Evolutionary conservation across 2,888 invertebrate species (phyloP), one percentile per base, ranked within the genome.

Genomic region (Lumbricus terrestris): DNA sequence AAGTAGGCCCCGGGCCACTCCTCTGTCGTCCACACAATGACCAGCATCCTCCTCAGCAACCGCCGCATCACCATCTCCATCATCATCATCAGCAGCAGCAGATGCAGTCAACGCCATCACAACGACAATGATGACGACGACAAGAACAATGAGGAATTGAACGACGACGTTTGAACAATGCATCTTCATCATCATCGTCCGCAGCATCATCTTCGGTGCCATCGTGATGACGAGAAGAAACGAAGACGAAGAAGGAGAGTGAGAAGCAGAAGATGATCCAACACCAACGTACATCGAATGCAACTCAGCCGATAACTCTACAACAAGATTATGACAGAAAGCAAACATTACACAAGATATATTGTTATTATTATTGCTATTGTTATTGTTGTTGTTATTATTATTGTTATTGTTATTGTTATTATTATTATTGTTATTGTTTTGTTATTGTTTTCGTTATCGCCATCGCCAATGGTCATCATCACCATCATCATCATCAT

Each of bases 401-500:
- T 40, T 13, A 40, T 40, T 13, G 16, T 40, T 13, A 40, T 40
- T 13, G 16, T 40, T 13, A 40, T 40, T 13, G 16, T 40, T 13
- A 40, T 40, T 13, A 40, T 40, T 13, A 40, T 40, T 13, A 40
- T 38, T n/a, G n/a, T n/a, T n/a, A n/a, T n/a, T n/a, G n/a, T n/a
- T n/a, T n/a, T n/a, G n/a, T n/a, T n/a, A n/a, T n/a, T n/a, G n/a
- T n/a, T n/a, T n/a, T n/a, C 16, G 18, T 34, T 16, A 34, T 82
- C 82, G 35, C 35, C 82, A 42, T 42, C 16, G 18, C 16, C 16
- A 29, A 35, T 34, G 2, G 6, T 82, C 23, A 37, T 89, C 82
- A 82, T 89, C 37, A 89, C 82, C 82, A 82, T 89, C 82, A 89
- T 89, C 82, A 89, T 89, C 82, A 82, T 89, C 82, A 82, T 89